Base-by-base conservation (phyloP, 2,888 invertebrate genomes). In the Sarcophaga subvicina region DNA sequence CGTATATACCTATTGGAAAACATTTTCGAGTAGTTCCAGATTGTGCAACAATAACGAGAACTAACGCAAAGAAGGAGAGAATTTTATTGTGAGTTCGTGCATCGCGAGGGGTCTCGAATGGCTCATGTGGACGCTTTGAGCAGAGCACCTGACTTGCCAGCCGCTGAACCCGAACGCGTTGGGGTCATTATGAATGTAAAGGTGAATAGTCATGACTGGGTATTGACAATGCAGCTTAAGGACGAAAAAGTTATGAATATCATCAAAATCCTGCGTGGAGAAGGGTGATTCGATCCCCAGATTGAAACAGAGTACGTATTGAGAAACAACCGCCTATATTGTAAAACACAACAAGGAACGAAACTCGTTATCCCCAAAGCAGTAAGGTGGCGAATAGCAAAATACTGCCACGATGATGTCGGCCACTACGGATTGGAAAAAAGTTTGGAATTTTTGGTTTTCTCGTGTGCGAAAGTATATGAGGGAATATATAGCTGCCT, bases 351-450 rank as follows among this genome's bases (percentile, higher is more conserved):
- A 12, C 27, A 72, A 2, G 79, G 72, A 11, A 17, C 12, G 11
- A 25, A 63, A 25, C 71, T 84, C 54, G 88, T 88, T 12, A 67
- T 88, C 10, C 86, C 88, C 1, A 85, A 85, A 72, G 54, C 64
- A 0, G 67, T 87, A 3, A 76, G 83, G 5, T 88, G 86, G 88
- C 70, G 22, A 77, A 63, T 89, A 1, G 83, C 76, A 12, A 83
- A 85, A 72, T 20, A n/a, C 17, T 80, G 63, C 12, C 89, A 88
- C 37, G 88, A 89, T 62, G 83, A 87, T 25, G 47, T 80, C 0
- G 89, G 89, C 14, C 88, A 89, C 69, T 89, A 80, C 64, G 86
- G 25, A 25, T 47, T 83, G 2, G 85, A 87, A 14, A 88, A 88
- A 54, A 89, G 22, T 22, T 22, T 22, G 22, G 22, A 22, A 76